Evolutionary conservation across 2,888 invertebrate genomes (phyloP), one percentile per base, ranked within the genome.

Genomic region (Caenorhabditis becei): DNA sequence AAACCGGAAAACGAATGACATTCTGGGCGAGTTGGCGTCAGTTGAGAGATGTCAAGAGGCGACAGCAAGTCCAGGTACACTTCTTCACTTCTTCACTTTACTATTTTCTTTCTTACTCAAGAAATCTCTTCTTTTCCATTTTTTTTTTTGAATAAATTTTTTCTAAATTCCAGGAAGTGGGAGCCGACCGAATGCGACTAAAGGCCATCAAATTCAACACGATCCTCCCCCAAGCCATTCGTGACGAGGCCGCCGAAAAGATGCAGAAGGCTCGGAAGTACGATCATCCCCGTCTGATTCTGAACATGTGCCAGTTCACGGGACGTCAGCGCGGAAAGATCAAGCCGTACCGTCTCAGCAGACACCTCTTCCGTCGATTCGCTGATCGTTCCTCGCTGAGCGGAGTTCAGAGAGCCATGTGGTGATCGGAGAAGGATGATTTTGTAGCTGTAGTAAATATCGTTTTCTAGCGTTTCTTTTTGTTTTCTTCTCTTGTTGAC

Each of bases 361-460:
- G 86, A 49, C 86, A 86, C 47, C 41, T 86, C 23, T 85, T 85
- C 80, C 77, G 85, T 71, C 94, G 95, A 90, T 93, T 96, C 80
- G 96, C 96, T 0, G 98, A 99, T 93, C 95, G 97, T 92, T 97
- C 97, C 92, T 95, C 95, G 92, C 92, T 98, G 47, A 94, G 95
- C 20, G 97, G 97, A 47, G 94, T 97, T 0, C 96, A 96, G 91
- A 93, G 97, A 91, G 96, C 97, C n/a, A 95, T 95, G 93, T 98
- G 97, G 97, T 95, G 94, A 95, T 67, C 16, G 41, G 23, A 24
- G n/a, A n/a, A n/a, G 4, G 32, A 4, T 32, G 5, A 32, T 7
- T 32, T 32, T 2, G n/a, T 1, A 35, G 5, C 44, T 47, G 14
- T 11, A 32, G 11, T 35, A 47, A 47, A 58, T 5, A 16, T 59